These are phyloP conservation scores for Olivierus martensii DNA, from an alignment of 1,140 invertebrate genomes.

Conservation along the genomic window DNA sequence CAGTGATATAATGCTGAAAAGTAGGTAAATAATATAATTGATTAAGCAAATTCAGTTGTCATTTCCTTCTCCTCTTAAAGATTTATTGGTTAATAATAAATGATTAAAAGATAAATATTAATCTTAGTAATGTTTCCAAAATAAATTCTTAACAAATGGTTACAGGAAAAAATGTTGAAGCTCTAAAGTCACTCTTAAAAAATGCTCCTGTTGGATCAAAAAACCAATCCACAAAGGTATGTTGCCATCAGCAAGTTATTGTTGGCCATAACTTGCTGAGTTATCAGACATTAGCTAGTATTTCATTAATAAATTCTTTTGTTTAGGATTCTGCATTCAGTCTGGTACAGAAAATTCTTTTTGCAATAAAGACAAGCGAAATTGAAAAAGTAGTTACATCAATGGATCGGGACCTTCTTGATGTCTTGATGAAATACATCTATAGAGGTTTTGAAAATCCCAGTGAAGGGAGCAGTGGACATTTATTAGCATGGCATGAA, in stretches of 20 bases:
- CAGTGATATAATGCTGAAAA: too few relatives aligned
- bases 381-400: constrained; percentile 75
- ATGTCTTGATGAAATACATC: constrained; percentile 95
- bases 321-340: constrained; percentile 43
- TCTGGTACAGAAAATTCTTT: constrained; percentile 69
- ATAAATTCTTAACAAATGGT: constrained; percentile 9
- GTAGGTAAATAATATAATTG: too few relatives aligned
- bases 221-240: constrained; percentile 80
- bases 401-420: constrained; percentile 64
- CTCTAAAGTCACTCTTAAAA: constrained; percentile 60
- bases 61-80: too few relatives aligned
- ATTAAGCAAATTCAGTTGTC: too few relatives aligned
- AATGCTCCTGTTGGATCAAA: constrained; percentile 76
- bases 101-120: too few relatives aligned
- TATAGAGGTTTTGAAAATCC: constrained; percentile 92
- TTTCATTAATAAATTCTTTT: too few relatives aligned
- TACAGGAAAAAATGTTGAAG: constrained; percentile 60
- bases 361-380: constrained; percentile 81
- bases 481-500: constrained; percentile 90
- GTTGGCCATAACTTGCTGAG: too few relatives aligned
- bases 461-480: constrained; percentile 79
- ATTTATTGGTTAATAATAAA: too few relatives aligned
- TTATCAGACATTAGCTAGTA: too few relatives aligned
- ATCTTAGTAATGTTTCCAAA: too few relatives aligned
- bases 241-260: too few relatives aligned